Percentiles rank a stretch among this genome's conserved stretches.
Evolutionary conservation across 1,140 invertebrate genomes (phyloP).

Genomic region (Zelostemma sp.): DNA sequence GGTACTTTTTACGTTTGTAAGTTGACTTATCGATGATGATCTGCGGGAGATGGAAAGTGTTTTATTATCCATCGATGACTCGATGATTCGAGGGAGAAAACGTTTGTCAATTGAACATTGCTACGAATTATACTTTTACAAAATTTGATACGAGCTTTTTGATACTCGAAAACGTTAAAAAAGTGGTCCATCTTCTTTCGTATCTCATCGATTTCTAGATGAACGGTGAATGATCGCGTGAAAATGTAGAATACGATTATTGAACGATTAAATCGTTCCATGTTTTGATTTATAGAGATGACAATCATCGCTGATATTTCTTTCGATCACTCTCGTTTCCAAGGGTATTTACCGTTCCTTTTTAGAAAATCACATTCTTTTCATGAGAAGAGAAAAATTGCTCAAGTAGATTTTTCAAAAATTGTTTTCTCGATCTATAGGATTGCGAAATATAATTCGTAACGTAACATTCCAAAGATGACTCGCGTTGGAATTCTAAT

Average conservation of each 20-base stretch:
- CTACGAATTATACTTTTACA: neutral
- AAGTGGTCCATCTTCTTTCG: neutral
- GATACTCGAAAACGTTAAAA: neutral
- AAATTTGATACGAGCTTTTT: slow-evolving; percentile 8
- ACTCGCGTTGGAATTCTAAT: too few species aligned
- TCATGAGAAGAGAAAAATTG: slow-evolving; percentile 48
- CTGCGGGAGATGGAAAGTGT: neutral
- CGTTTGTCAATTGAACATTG: slow-evolving; percentile 1
- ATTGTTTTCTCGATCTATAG: slow-evolving; percentile 17
- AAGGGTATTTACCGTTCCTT: slow-evolving; percentile 24
- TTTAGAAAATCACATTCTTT: slow-evolving; percentile 33
- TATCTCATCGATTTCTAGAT: neutral
- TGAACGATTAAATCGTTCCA: slow-evolving; percentile 43
- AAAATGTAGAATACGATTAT: slow-evolving; percentile 7
- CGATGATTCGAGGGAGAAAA: neutral
- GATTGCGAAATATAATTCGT: slow-evolving; percentile 33
- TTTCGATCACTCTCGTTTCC: slow-evolving; percentile 16
- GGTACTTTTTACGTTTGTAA: slow-evolving; percentile 1
- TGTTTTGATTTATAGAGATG: slow-evolving; percentile 53
- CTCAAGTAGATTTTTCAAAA: slow-evolving; percentile 65
- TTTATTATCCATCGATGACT: neutral
- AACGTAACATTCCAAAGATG: too few species aligned
- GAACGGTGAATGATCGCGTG: neutral
- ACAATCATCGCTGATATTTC: slow-evolving; percentile 58
- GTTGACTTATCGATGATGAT: too few species aligned